Evolutionary conservation across 2,888 invertebrate species (phyloP).

Genomic region (Argyresthia goedartella): DNA sequence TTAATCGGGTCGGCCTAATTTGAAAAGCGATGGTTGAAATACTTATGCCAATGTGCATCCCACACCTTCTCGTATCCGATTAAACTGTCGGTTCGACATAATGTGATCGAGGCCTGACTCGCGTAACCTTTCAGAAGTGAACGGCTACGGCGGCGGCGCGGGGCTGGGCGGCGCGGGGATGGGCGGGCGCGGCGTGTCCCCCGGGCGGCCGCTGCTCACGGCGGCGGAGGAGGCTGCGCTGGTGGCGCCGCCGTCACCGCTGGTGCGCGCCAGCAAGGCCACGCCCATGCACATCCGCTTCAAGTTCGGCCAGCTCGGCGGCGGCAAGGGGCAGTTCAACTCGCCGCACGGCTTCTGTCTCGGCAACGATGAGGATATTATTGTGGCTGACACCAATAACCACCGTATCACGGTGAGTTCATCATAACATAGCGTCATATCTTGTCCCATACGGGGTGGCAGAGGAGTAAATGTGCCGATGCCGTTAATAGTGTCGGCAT

Average conservation of each 20-base stretch:
- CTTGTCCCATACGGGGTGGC: too few species aligned
- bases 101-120: too few species aligned
- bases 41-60: too few species aligned
- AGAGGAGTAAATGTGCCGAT: too few species aligned
- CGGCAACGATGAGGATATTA: conserved; percentile 94
- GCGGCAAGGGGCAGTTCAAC: conserved; percentile 94
- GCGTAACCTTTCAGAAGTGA: conserved; percentile 54
- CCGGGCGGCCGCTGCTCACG: conserved; percentile 51
- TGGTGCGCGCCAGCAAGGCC: conserved; percentile 77
- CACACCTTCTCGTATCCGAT: too few species aligned
- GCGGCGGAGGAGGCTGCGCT: conserved; percentile 57
- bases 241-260: conserved; percentile 61
- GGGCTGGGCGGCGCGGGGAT: conserved; percentile 58
- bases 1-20: too few species aligned
- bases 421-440: too few species aligned
- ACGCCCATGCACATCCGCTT: conserved; percentile 90
- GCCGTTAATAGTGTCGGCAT: too few species aligned
- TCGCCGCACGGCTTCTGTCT: conserved; percentile 98
- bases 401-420: conserved; percentile 87
- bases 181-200: conserved; percentile 67
- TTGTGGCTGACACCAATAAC: conserved; percentile 97
- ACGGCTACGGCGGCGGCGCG: conserved; percentile 54
- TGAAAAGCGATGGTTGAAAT: too few species aligned
- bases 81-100: too few species aligned
- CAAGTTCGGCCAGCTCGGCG: conserved; percentile 95